A percentile compares a stretch with the other conserved stretches of the same genome.
These are phyloP conservation scores for Xestia c-nigrum DNA, from an alignment of 2,888 invertebrate genomes.

Conservation along the genomic window DNA sequence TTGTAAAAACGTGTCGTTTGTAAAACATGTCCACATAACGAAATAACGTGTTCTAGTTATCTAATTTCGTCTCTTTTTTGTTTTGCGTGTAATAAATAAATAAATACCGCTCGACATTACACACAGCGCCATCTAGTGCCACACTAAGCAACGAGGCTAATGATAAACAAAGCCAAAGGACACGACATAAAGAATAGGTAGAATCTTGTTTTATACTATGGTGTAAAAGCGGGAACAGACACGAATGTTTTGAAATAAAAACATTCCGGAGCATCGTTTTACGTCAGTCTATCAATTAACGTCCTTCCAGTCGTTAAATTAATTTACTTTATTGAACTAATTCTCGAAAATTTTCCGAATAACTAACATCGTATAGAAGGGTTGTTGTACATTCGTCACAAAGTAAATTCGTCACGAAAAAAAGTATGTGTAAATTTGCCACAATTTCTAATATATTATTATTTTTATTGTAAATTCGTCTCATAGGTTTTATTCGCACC, in stretches of 20 bases:
- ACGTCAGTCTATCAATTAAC: not conserved
- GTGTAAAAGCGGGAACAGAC: not conserved
- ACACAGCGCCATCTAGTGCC: too few relatives aligned
- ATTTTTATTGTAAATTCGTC: too few relatives aligned
- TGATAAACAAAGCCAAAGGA: not conserved
- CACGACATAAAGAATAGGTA: not conserved
- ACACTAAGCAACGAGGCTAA: too few relatives aligned
- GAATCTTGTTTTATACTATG: not conserved
- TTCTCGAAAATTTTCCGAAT: conserved; percentile 12
- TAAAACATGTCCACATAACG: not conserved
- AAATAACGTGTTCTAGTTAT: not conserved
- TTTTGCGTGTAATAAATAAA: not conserved
- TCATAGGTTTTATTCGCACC: too few relatives aligned
- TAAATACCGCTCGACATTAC: too few relatives aligned
- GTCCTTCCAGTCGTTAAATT: conserved; percentile 8
- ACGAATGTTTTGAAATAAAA: not conserved
- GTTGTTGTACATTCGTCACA: too few relatives aligned
- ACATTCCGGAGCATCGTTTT: not conserved
- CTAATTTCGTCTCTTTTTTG: too few relatives aligned
- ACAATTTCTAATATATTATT: too few relatives aligned
- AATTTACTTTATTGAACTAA: conserved; percentile 6
- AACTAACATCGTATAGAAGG: too few relatives aligned
- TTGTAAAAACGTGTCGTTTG: not conserved
- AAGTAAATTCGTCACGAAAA: too few relatives aligned
- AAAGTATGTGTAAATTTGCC: too few relatives aligned